phyloP scores from a whole-genome alignment of 2,113 vertebrate genomes.

The Nannospalax galili region DNA sequence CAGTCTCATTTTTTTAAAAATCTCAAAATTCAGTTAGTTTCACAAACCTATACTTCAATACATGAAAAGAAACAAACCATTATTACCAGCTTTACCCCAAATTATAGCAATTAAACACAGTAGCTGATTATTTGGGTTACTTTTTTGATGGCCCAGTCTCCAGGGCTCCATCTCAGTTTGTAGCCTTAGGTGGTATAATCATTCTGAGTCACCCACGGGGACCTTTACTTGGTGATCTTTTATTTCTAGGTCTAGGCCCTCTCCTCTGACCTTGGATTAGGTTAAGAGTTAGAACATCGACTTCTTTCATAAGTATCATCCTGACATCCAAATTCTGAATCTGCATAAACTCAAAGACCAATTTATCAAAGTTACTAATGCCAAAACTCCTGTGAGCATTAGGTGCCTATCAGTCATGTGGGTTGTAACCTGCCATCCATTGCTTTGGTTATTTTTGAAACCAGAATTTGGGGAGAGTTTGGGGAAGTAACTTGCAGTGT shows the following conservation, averaged over 20 bases:
- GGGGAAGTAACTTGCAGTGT: background rate
- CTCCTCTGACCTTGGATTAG: constrained; percentile 6
- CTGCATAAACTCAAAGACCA: background rate
- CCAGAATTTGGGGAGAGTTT: constrained; percentile 14
- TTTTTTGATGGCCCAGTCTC: background rate
- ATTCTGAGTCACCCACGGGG: constrained; percentile 7
- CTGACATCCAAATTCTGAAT: constrained; percentile 11
- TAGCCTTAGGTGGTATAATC: background rate
- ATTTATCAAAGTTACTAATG: background rate
- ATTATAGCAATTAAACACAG: constrained; percentile 73
- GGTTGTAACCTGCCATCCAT: background rate
- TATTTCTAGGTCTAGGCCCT: background rate
- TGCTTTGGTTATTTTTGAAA: constrained; percentile 40
- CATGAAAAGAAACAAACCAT: constrained; percentile 61
- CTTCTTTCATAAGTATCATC: background rate
- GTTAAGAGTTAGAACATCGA: background rate
- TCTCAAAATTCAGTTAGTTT: constrained; percentile 63
- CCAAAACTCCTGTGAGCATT: background rate
- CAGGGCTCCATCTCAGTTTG: background rate
- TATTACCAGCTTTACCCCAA: constrained; percentile 71
- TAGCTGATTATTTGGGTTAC: constrained; percentile 61
- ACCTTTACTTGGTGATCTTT: background rate
- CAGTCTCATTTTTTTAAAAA: constrained; percentile 69
- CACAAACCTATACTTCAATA: constrained; percentile 74
- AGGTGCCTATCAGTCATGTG: background rate